Evolutionary conservation across 2,888 invertebrate genomes (phyloP).

Genomic region (Dermolepida albohirtum): DNA sequence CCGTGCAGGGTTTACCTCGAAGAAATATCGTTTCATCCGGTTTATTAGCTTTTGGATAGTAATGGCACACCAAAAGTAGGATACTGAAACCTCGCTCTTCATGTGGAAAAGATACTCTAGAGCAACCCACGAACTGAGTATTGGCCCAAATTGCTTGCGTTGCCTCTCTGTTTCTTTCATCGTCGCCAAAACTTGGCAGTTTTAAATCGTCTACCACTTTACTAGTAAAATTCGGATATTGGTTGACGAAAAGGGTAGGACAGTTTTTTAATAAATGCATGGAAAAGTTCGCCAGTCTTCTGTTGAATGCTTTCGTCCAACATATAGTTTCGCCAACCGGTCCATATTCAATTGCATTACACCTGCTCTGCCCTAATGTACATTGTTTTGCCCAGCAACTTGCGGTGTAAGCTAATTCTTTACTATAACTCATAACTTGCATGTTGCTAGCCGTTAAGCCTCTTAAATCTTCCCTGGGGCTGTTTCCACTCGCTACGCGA

Average conservation of each 20-base stretch:
- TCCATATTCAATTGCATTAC: slow-evolving; percentile 11
- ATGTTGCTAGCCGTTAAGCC: slow-evolving; percentile 9
- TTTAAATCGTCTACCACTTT: background rate
- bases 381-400: slow-evolving; percentile 33
- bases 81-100: background rate
- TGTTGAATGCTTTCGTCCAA: background rate
- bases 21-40: background rate
- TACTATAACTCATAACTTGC: slow-evolving; percentile 28
- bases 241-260: background rate
- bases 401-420: slow-evolving; percentile 10
- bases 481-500: slow-evolving; percentile 10
- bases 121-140: slow-evolving; percentile 11
- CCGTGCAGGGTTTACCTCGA: background rate
- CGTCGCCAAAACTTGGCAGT: background rate
- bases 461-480: background rate
- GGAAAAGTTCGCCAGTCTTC: background rate
- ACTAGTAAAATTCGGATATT: background rate
- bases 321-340: slow-evolving; percentile 18
- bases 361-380: slow-evolving; percentile 12
- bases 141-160: slow-evolving; percentile 11
- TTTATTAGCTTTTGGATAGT: slow-evolving; percentile 7
- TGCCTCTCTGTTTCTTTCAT: slow-evolving; percentile 24
- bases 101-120: slow-evolving; percentile 8
- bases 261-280: background rate
- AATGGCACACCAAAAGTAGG: slow-evolving; percentile 26